A percentile compares a stretch with the other conserved stretches of the same genome.
Evolutionary conservation across 2,113 vertebrate species (phyloP).

Genomic region (Columbina picui): DNA sequence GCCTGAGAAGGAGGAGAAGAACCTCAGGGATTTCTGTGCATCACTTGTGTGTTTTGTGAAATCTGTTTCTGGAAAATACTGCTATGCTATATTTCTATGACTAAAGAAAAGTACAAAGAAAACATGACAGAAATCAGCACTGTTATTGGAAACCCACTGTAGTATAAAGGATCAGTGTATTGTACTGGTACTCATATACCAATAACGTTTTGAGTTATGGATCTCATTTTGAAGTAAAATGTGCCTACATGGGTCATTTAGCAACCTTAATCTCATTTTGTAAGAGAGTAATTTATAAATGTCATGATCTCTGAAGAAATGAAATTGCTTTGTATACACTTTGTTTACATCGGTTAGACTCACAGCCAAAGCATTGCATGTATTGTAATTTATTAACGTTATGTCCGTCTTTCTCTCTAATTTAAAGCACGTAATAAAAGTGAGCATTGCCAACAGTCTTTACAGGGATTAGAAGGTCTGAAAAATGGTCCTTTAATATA

Average conservation of each 20-base stretch:
- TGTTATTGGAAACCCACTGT: neutral
- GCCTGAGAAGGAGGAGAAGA: neutral
- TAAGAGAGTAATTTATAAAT: slow-evolving; percentile 57
- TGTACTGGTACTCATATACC: neutral
- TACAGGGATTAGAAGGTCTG: neutral
- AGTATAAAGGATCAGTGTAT: neutral
- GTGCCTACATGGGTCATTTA: slow-evolving; percentile 24
- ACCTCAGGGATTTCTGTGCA: slow-evolving; percentile 8
- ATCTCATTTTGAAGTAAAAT: slow-evolving; percentile 66
- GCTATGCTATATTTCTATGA: neutral
- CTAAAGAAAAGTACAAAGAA: slow-evolving; percentile 22
- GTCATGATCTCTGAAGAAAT: slow-evolving; percentile 39
- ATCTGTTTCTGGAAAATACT: slow-evolving; percentile 25
- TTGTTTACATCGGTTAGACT: neutral
- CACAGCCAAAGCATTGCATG: neutral
- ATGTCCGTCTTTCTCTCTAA: neutral
- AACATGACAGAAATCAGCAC: neutral
- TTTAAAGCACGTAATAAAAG: neutral
- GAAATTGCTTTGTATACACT: slow-evolving; percentile 35
- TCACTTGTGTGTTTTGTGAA: slow-evolving; percentile 19
- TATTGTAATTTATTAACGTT: slow-evolving; percentile 18
- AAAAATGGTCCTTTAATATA: neutral
- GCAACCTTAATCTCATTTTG: slow-evolving; percentile 61
- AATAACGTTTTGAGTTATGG: slow-evolving; percentile 40
- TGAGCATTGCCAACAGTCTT: neutral